Base-by-base conservation (phyloP, 2,797 vertebrate genomes). In the Microctenopoma lineatum region DNA sequence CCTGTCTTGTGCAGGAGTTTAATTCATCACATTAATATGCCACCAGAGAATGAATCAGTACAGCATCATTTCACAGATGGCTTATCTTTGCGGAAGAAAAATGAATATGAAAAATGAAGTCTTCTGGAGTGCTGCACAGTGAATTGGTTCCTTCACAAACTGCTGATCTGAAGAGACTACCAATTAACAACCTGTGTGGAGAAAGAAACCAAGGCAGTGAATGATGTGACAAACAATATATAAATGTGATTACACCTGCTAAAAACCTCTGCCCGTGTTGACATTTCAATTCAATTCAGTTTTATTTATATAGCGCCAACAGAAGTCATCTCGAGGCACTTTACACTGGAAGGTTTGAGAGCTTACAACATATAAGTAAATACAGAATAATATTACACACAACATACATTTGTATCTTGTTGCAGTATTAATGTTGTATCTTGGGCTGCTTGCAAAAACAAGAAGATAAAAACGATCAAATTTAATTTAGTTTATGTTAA, bases 11-110 rank as follows among this genome's bases (percentile, higher is more conserved):
- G 32, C 8, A 26, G 52, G 54, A 65, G 74, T 89, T 81, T 77
- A 84, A 86, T 85, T 80, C 61, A 72, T 80, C 69, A 70, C 64
- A 80, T 87, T 83, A 83, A 84, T 84, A 79, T 71, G 69, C 82
- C 77, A 59, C 67, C 4, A 62, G 71, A 82, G 79, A 81, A 53
- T 74, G 67, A 84, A 78, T 74, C 80, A 80, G 68, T 15, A 59
- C 73, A 44, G 80, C 67, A 80, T 89, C 69, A 82, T 87, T 89
- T 88, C 81, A 87, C 87, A 86, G 81, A 86, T 85, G 84, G 77
- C 68, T 86, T 88, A 75, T 87, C 79, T 80, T 75, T 77, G 39
- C 57, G 50, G 60, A 68, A 62, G 56, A 82, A 72, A 87, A 81
- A 76, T 63, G n/a, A 68, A 73, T 82, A 85, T 76, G 67, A 81